phyloP scores from a whole-genome alignment of 2,113 vertebrate species.

The Rhineura floridana region DNA sequence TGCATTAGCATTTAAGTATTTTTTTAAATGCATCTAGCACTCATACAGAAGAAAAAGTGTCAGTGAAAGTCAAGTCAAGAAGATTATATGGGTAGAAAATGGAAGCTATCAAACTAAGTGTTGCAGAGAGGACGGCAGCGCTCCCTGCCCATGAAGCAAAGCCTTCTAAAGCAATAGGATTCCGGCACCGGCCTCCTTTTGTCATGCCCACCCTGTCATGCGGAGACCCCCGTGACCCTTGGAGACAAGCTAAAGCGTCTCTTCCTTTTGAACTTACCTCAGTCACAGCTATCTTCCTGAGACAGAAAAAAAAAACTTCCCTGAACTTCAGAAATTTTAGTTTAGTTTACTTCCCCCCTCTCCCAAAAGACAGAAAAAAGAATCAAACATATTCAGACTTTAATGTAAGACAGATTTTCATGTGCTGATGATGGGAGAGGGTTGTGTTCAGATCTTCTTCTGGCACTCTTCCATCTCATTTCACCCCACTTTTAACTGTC shows the following conservation, averaged over 20 bases:
- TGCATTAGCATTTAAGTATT: conserved; percentile 70
- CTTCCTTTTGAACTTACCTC: conserved; percentile 5
- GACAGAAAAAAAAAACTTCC: neutral
- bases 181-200: fast-evolving
- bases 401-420: neutral
- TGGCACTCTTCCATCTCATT: neutral
- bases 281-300: neutral
- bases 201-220: fast-evolving
- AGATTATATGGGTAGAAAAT: neutral
- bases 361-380: neutral
- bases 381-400: conserved; percentile 17
- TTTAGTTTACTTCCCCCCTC: neutral
- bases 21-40: conserved; percentile 63
- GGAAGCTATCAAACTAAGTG: neutral
- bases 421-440: no score
- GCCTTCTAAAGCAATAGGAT: neutral
- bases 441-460: neutral
- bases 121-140: fast-evolving
- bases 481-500: neutral
- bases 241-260: fast-evolving
- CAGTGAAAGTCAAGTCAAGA: conserved; percentile 47
- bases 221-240: fast-evolving
- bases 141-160: neutral
- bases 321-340: neutral
- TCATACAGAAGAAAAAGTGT: conserved; percentile 48